phyloP scores from a whole-genome alignment of 2,797 vertebrate genomes.

The Gymnoscopelus braueri region DNA sequence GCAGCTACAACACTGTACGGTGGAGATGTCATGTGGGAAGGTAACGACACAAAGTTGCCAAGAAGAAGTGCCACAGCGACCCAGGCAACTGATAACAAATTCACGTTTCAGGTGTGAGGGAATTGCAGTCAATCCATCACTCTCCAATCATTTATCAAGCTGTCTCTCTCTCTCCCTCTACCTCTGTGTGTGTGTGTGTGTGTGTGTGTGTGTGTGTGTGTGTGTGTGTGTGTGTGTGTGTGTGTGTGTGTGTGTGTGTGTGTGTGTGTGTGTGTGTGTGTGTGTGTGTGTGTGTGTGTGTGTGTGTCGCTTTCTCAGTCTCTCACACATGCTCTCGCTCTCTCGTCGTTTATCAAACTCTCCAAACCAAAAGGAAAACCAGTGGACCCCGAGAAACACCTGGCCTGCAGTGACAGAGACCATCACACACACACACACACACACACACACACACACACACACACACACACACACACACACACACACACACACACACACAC shows the following conservation, averaged over 20 bases:
- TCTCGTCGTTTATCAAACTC: conserved; percentile 72
- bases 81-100: conserved; percentile 33
- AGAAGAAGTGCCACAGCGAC: conserved; percentile 36
- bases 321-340: neutral
- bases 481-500: conserved; percentile 3
- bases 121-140: conserved; percentile 72
- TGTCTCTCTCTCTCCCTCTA: conserved; percentile 9
- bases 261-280: conserved; percentile 18
- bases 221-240: conserved; percentile 16
- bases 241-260: conserved; percentile 10
- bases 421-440: conserved; percentile 28
- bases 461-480: conserved; percentile 20
- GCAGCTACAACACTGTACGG: no score
- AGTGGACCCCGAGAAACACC: conserved; percentile 72
- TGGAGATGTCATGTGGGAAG: no score
- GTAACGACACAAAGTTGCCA: no score
- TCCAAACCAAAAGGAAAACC: conserved; percentile 72
- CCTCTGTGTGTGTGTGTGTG: conserved; percentile 28
- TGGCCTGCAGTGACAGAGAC: conserved; percentile 63
- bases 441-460: conserved; percentile 24
- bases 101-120: conserved; percentile 42
- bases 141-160: conserved; percentile 72
- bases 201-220: conserved; percentile 18
- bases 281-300: conserved; percentile 10
- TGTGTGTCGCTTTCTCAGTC: neutral